phyloP scores from a whole-genome alignment of 2,113 vertebrate genomes.

The Pionites leucogaster region DNA sequence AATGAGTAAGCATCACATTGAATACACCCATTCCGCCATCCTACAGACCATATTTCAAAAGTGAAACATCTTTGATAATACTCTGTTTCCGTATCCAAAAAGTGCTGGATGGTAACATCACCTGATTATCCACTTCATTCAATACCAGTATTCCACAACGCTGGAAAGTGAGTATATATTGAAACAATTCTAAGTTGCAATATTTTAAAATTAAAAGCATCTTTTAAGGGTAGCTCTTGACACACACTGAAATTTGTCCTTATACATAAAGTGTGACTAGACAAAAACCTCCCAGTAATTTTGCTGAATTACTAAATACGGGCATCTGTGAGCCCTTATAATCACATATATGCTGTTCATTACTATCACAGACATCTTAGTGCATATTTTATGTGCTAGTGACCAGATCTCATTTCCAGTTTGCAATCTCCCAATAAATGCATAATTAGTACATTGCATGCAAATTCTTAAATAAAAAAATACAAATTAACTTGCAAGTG shows the following conservation, averaged over 20 bases:
- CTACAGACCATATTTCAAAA: neutral
- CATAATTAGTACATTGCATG: neutral
- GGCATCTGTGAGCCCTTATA: neutral
- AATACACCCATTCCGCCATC: neutral
- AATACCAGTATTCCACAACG: neutral
- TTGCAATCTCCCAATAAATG: neutral
- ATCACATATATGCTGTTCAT: neutral
- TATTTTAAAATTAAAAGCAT: neutral
- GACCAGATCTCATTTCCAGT: neutral
- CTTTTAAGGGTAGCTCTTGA: neutral
- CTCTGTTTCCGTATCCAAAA: neutral
- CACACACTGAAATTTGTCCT: neutral
- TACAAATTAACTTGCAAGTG: neutral
- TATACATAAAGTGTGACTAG: neutral
- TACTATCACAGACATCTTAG: neutral
- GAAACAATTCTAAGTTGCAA: neutral
- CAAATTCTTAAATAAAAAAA: neutral
- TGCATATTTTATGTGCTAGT: neutral
- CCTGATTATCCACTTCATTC: neutral
- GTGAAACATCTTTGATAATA: neutral
- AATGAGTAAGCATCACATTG: neutral
- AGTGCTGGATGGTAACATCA: neutral
- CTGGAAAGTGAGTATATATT: neutral
- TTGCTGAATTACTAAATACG: neutral
- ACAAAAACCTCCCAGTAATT: neutral